Evolutionary conservation across 2,113 vertebrate species (phyloP).

Genomic region (human): DNA sequence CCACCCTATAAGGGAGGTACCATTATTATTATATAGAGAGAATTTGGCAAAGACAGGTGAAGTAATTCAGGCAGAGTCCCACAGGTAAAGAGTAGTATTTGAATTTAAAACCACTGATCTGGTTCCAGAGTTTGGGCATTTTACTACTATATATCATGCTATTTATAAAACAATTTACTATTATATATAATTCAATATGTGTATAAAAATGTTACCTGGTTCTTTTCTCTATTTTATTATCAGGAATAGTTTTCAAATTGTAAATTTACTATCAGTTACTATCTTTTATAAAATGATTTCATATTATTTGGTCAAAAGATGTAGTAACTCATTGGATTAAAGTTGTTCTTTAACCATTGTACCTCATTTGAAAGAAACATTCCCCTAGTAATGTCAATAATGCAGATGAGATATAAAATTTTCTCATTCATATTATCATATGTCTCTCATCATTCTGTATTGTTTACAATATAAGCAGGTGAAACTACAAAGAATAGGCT

Average conservation of each 20-base stretch:
- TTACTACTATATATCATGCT: not conserved
- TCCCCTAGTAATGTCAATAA: not conserved
- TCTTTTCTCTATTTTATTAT: not conserved
- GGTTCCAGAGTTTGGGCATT: not conserved
- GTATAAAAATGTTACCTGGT: not conserved
- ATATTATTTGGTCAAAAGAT: not conserved
- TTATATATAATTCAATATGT: not conserved
- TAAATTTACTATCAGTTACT: not conserved
- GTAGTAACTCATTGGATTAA: not conserved
- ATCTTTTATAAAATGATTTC: not conserved
- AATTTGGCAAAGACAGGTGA: not conserved
- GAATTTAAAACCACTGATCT: not conserved
- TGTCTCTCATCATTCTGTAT: not conserved
- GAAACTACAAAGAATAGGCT: not conserved
- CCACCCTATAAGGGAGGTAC: not conserved
- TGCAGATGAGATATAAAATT: not conserved
- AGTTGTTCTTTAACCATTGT: not conserved
- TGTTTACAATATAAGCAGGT: not conserved
- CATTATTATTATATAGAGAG: not conserved
- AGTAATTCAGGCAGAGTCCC: not conserved
- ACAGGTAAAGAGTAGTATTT: not conserved
- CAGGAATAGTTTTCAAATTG: conserved; percentile 28
- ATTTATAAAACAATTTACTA: not conserved
- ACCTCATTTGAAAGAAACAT: not conserved
- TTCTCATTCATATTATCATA: not conserved